These are phyloP conservation scores for Scaptomyza montana DNA, from an alignment of 1,140 invertebrate genomes.

Conservation along the genomic window DNA sequence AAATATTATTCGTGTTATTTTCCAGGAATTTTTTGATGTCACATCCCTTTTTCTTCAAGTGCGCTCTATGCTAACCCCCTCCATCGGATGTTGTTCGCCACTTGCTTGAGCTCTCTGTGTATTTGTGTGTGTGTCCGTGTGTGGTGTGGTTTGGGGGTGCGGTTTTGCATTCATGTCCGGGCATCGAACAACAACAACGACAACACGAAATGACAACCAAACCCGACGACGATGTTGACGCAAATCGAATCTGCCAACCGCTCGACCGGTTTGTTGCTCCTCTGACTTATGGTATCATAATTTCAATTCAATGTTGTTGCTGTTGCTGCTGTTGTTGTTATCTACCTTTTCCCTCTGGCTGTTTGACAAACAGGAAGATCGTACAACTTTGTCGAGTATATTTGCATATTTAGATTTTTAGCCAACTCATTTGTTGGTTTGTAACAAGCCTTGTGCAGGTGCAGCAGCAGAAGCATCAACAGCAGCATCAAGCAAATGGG, in stretches of 20 bases:
- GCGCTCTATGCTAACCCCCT: too few relatives aligned
- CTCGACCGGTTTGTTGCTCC: conserved; percentile 46
- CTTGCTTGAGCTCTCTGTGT: not conserved
- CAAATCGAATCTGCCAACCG: conserved; percentile 76
- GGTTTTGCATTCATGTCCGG: conserved; percentile 58
- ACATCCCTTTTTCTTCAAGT: too few relatives aligned
- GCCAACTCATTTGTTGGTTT: conserved; percentile 30
- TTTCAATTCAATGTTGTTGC: conserved; percentile 47
- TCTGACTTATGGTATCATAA: conserved; percentile 58
- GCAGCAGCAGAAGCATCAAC: conserved; percentile 73
- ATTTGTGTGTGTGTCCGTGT: not conserved
- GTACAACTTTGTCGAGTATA: not conserved
- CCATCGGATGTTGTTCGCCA: not conserved
- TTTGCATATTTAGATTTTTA: conserved; percentile 28
- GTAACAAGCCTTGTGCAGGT: conserved; percentile 75
- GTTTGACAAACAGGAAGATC: conserved; percentile 28
- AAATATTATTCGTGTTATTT: too few relatives aligned
- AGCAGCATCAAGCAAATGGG: conserved; percentile 72
- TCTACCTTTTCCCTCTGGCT: conserved; percentile 13
- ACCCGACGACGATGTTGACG: conserved; percentile 54
- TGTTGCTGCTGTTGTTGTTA: conserved; percentile 37
- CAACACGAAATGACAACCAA: conserved; percentile 10
- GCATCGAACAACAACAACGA: conserved; percentile 29
- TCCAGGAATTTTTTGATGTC: too few relatives aligned
- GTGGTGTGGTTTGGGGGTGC: conserved; percentile 29